Base-by-base conservation (phyloP, 2,888 invertebrate genomes). In the Cremastobaeus sp. region DNA sequence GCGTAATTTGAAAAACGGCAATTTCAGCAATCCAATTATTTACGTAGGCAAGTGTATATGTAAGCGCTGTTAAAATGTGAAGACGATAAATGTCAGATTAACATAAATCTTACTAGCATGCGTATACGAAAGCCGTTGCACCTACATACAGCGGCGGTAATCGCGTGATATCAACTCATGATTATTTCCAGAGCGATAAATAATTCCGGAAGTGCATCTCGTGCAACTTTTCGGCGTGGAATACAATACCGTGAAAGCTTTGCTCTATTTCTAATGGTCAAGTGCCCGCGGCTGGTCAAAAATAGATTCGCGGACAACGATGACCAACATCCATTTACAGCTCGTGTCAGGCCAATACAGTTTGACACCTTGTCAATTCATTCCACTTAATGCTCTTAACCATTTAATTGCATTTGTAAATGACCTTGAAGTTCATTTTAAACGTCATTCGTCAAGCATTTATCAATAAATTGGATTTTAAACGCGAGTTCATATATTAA, bases 151-250 rank as follows among this genome's bases (percentile, higher is more conserved):
- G 43, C 30, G 59, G 48, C 34, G 52, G 52, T 54, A 32, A 75
- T 75, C 64, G 68, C 71, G 68, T 75, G 70, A 59, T 71, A 71
- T 68, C 68, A 64, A 59, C 64, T 45, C 64, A 50, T 75, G 66
- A 59, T 41, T 59, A 70, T 47, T 71, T 54, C 12, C 68, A 71
- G 65, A 45, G 60, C 70, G 70, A 71, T 65, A 62, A 68, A 71
- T n/a, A n/a, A n/a, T 71, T 47, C 68, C 70, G 71, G 62, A 71
- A 75, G 70, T 62, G 54, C 52, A 75, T 62, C 71, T 68, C 68
- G 71, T 59, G 68, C 74, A 59, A 50, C 59, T 57, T 35, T 64
- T 35, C 41, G 45, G 37, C 57, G 62, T 57, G 71, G 64, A 54
- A 64, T 64, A 35, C 52, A 64, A 70, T 71, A 71, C 62, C 18